Evolutionary conservation across 2,113 vertebrate genomes (phyloP), one percentile per base, ranked within the genome.

Genomic region (Nothoprocta perdicaria): DNA sequence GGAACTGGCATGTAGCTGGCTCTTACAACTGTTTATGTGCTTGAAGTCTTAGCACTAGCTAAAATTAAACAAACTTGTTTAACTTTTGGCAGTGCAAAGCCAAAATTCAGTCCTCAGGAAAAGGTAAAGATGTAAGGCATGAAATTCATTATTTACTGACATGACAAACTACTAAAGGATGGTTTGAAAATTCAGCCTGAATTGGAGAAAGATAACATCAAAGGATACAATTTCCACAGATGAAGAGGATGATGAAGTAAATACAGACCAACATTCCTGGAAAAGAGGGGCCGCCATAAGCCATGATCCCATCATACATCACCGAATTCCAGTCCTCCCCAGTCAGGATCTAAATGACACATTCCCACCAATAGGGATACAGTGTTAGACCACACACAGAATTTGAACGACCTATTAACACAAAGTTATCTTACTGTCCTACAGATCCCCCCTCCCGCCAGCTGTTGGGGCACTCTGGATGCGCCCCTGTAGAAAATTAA

Each of bases 221-320:
- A 98, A 98, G 99, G 99, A 99, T 99, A 99, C 99, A 99, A 96
- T 99, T 99, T 97, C 99, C 99, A 86, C 99, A 99, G 97, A 99
- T 99, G 98, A 99, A 99, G 97, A 99, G 99, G 98, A 99, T 99
- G 98, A 99, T 99, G 98, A 99, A 99, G 98, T 99, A 99, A 97
- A 99, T 99, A 98, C 99, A 99, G 97, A 99, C 99, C 95, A 99
- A 98, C 99, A 99, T 99, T 96, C 99, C 99, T 85, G 99, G 99
- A 98, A 99, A 99, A 94, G 99, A 99, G 72, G 99, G 99, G 50
- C 99, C 99, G 84, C 99, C 99, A 50, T 99, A 99, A 74, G 99
- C 99, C 98, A 99, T 99, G 96, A 99, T 99, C 85, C 99, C 99
- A 96, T 99, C 99, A 96, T 99, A 99, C 99, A 99, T 99, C 95